Conservation (phyloP, 2,888 invertebrate genomes). For the Baronia brevicornis region DNA sequence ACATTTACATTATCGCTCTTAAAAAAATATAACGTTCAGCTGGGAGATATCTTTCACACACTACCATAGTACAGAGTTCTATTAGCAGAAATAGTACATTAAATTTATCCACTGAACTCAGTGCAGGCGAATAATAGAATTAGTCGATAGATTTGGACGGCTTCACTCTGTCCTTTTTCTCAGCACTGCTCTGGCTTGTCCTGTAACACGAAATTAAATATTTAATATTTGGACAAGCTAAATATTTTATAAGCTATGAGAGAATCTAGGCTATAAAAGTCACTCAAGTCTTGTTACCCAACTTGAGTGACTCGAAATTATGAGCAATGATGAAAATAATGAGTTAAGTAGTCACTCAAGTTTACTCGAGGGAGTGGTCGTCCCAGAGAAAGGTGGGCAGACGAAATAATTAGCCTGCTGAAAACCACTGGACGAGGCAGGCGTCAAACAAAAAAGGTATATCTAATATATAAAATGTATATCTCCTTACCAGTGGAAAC, state of each 20-base stretch:
- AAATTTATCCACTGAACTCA: slow-evolving; percentile 26
- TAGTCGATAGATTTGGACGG: slow-evolving; percentile 71
- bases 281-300: too few relatives aligned
- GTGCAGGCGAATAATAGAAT: slow-evolving; percentile 21
- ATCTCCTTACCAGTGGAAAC: slow-evolving; percentile 58
- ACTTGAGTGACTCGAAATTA: too few relatives aligned
- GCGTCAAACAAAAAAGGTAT: too few relatives aligned
- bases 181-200: slow-evolving; percentile 62
- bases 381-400: too few relatives aligned
- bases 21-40: too few relatives aligned
- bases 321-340: slow-evolving; percentile 1
- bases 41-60: slow-evolving; percentile 14
- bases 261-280: too few relatives aligned
- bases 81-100: slow-evolving; percentile 47
- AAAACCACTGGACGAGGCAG: too few relatives aligned
- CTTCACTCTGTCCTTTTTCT: slow-evolving; percentile 57
- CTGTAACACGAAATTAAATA: slow-evolving; percentile 28
- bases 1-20: neutral
- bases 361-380: neutral
- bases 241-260: too few relatives aligned
- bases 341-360: neutral
- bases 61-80: slow-evolving; percentile 21
- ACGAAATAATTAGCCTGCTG: too few relatives aligned
- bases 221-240: too few relatives aligned
- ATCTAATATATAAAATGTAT: too few relatives aligned